A percentile compares a stretch with the other conserved stretches of the same genome.
Evolutionary conservation across 2,113 vertebrate species (phyloP).

Genomic region (Carollia perspicillata): DNA sequence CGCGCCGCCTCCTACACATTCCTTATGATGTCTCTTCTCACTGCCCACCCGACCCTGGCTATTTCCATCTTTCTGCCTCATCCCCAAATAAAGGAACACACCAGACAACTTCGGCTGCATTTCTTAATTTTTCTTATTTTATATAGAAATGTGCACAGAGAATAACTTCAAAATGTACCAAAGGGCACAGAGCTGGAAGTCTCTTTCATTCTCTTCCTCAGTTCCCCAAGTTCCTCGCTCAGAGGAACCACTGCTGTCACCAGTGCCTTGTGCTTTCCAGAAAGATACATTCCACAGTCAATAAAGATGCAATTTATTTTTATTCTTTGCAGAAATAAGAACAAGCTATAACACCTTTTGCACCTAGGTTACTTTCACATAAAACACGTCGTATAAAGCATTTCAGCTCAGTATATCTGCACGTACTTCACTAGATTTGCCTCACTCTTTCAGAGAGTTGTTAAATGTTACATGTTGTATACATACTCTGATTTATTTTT

Average conservation of each 20-base stretch:
- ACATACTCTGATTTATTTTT: neutral
- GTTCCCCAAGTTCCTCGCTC: neutral
- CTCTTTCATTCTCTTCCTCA: neutral
- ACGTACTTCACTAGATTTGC: neutral
- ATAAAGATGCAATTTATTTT: neutral
- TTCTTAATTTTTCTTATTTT: neutral
- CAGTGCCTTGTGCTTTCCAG: neutral
- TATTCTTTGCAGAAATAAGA: slow-evolving; percentile 8
- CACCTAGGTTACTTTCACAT: neutral
- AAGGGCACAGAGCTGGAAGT: neutral
- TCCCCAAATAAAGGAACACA: neutral
- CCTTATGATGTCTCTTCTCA: neutral
- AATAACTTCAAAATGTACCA: neutral
- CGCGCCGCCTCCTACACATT: neutral
- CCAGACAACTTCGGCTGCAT: neutral
- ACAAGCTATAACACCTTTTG: neutral
- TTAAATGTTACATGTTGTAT: neutral
- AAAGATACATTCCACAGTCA: neutral
- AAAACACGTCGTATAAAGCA: neutral
- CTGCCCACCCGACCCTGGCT: neutral
- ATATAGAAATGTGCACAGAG: neutral
- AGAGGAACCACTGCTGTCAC: neutral
- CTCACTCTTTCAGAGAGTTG: neutral
- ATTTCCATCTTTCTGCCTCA: neutral
- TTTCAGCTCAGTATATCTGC: neutral